phyloP scores from a whole-genome alignment of 2,888 invertebrate species.

The Andrena chrysosceles region DNA sequence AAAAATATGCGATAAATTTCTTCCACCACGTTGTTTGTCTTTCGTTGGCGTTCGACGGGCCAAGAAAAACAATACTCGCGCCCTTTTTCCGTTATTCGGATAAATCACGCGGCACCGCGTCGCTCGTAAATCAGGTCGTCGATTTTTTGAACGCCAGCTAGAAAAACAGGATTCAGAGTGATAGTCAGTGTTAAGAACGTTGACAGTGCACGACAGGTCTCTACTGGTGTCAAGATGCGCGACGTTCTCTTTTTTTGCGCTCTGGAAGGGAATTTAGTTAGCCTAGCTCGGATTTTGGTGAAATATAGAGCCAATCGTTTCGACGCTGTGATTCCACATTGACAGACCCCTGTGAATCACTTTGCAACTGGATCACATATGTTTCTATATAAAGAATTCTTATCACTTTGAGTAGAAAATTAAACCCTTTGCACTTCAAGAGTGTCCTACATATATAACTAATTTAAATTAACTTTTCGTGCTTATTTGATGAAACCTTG shows the following conservation, averaged over 20 bases:
- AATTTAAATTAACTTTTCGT: too few relatives aligned
- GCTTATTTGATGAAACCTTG: too few relatives aligned
- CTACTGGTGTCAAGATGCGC: neutral
- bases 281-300: neutral
- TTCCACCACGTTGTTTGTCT: neutral
- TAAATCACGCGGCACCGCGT: constrained; percentile 20
- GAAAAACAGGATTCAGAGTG: constrained; percentile 25
- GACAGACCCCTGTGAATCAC: neutral
- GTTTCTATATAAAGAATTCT: neutral
- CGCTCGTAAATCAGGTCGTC: constrained; percentile 27
- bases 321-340: neutral
- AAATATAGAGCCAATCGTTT: constrained; percentile 9
- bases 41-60: neutral
- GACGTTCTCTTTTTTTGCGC: neutral
- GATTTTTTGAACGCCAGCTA: constrained; percentile 24
- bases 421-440: too few relatives aligned
- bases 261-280: constrained; percentile 2
- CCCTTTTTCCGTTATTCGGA: constrained; percentile 4
- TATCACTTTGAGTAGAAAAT: too few relatives aligned
- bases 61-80: constrained; percentile 30
- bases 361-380: neutral
- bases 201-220: constrained; percentile 30
- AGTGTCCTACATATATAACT: too few relatives aligned
- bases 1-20: too few relatives aligned
- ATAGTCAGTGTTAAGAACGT: constrained; percentile 2